Evolutionary conservation across 1,140 invertebrate species (phyloP).

Genomic region (Pseudachorutes palmiensis): DNA sequence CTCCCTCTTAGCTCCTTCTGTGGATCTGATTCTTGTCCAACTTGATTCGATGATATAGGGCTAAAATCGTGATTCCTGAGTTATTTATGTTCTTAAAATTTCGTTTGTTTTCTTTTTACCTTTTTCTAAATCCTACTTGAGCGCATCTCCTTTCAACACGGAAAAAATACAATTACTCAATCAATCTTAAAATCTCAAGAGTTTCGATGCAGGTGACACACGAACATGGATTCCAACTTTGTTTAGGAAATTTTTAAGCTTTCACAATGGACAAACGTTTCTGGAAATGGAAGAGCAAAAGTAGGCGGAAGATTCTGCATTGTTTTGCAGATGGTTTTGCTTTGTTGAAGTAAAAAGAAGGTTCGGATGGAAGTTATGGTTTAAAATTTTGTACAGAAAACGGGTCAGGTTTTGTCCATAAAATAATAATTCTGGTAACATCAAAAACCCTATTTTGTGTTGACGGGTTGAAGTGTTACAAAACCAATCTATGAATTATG

Average conservation of each 20-base stretch:
- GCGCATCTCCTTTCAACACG: neutral
- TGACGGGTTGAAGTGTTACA: neutral
- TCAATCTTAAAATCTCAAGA: neutral
- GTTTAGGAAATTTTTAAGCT: too few species aligned
- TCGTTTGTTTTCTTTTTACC: neutral
- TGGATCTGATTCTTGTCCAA: neutral
- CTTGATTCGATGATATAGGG: slow-evolving; percentile 5
- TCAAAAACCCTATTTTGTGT: neutral
- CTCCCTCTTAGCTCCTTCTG: neutral
- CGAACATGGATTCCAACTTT: too few species aligned
- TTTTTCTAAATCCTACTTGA: neutral
- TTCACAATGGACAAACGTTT: too few species aligned
- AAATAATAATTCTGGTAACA: neutral
- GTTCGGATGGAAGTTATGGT: neutral
- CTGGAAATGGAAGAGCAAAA: too few species aligned
- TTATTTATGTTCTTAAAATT: slow-evolving; percentile 6
- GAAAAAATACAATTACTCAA: neutral
- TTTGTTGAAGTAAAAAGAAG: too few species aligned
- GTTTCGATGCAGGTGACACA: too few species aligned
- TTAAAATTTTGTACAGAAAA: neutral
- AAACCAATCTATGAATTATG: slow-evolving; percentile 12
- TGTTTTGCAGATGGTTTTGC: too few species aligned
- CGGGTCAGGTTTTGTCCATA: neutral
- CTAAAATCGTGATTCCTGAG: slow-evolving; percentile 11
- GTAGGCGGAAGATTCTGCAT: too few species aligned